Percentiles rank a stretch among this genome's conserved stretches.
These are phyloP conservation scores for Eueides isabella DNA, from an alignment of 1,140 invertebrate species.

Conservation along the genomic window DNA sequence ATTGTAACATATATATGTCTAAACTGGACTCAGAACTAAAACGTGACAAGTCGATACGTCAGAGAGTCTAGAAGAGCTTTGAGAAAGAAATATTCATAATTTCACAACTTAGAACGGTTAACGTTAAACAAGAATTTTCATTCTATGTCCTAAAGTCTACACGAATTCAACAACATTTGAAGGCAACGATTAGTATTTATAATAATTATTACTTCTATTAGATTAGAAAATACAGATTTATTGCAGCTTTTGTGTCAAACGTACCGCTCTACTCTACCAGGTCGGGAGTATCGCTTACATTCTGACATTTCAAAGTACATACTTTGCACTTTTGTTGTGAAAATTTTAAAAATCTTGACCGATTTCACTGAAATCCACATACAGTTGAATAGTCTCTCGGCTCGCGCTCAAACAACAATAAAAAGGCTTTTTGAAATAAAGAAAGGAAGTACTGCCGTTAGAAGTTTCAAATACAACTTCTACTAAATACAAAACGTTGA, in stretches of 20 bases:
- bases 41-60: too few relatives aligned
- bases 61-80: too few relatives aligned
- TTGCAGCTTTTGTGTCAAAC: background rate
- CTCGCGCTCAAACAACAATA: constrained; percentile 9
- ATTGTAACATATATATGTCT: too few relatives aligned
- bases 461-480: constrained; percentile 2
- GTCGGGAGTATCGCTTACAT: constrained; percentile 3
- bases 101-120: too few relatives aligned
- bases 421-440: background rate
- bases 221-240: background rate
- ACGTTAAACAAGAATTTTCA: too few relatives aligned
- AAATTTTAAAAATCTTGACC: constrained; percentile 13
- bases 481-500: background rate
- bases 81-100: too few relatives aligned
- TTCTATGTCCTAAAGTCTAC: too few relatives aligned
- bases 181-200: too few relatives aligned
- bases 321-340: constrained; percentile 11
- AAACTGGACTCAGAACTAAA: too few relatives aligned
- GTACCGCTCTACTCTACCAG: background rate
- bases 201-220: background rate
- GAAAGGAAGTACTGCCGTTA: background rate
- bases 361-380: constrained; percentile 14
- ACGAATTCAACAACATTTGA: too few relatives aligned
- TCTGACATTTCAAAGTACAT: constrained; percentile 8
- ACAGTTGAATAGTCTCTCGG: constrained; percentile 6